Base-by-base conservation (phyloP, 2,113 vertebrate genomes). In the Salvelinus alpinus region DNA sequence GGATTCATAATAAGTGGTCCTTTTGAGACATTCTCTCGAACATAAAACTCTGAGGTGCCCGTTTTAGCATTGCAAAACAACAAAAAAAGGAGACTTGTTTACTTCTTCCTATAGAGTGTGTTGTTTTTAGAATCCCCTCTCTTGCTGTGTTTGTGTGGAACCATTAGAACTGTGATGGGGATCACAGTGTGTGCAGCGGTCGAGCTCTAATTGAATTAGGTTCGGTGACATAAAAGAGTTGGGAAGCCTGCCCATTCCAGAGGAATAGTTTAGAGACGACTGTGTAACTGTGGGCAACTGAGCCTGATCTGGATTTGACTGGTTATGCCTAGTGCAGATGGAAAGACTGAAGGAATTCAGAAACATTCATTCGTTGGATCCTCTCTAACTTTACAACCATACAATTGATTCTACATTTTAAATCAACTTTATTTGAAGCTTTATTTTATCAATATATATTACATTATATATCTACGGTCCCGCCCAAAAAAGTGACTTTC, bases 281-380 rank as follows among this genome's bases (percentile, higher is more conserved):
- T 65, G 57, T 47, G 90, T 92, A 90, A 76, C 90, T 51, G 8
- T 12, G 72, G 89, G 88, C 78, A 83, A 91, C 86, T 64, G 65
- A 24, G 3, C 34, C 65, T 16, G n/a, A 78, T 79, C 78, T 75
- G 34, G 76, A 74, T 80, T 69, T 18, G 70, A 27, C 24, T 62
- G 31, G 73, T 79, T 80, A 75, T 80, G 80, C 70, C 79, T 78
- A 67, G 31, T 64, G 75, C 73, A 75, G 77, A 71, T 70, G n/a
- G 29, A 57, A 4, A 67, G 60, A 18, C 48, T 27, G 70, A 29
- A 44, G 51, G 47, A 31, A 4, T 47, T 67, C 72, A 82, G 20
- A 70, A 69, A 24, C 51, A 16, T 54, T 54, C 51, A 18, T 3
- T 22, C 82, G 83, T 77, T 82, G 67, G 73, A 85, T 59, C 71